Base-by-base conservation (phyloP, 1,140 invertebrate species). In the Drosophila rhopaloa region DNA sequence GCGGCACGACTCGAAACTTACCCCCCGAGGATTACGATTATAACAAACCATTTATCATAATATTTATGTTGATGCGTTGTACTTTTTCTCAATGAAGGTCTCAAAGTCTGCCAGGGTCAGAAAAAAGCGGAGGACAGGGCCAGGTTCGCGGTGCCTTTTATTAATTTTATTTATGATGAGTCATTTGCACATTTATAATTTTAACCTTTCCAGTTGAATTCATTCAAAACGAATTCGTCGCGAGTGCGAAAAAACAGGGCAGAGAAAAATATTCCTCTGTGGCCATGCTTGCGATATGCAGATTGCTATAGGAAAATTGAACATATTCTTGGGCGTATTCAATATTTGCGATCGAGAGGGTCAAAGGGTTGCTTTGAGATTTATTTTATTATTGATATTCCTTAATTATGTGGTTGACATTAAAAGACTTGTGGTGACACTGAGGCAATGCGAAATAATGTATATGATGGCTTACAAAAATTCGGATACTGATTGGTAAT, bases 151-250 rank as follows among this genome's bases (percentile, higher is more conserved):
- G 76, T 82, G 80, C 70, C 77, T 90, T 89, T 91, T 90, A 90
- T 89, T 91, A 91, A 91, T 91, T 91, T 91, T 91, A 90, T 91
- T 91, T 91, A 91, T 91, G 90, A 91, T 90, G 90, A 91, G 90
- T 91, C 90, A 91, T 91, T 91, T 90, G 90, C 90, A 91, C 90
- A 91, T 91, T 91, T 90, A 91, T 90, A 91, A 88, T 84, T 91
- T 89, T 90, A 91, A 91, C 90, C 90, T 91, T 91, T 91, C 82
- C 90, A 82, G 81, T 89, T 85, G 90, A 91, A 91, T 91, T 91
- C 90, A 91, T 85, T 91, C 78, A 88, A 80, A 81, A 73, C 65
- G 81, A 82, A 80, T 71, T 58, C 53, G 40, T 37, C 29, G 7
- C 44, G 27, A 76, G 59, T 70, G 59, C 38, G 29, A 70, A 83